Evolutionary conservation across 2,888 invertebrate species (phyloP).

Genomic region (Luperina testacea): DNA sequence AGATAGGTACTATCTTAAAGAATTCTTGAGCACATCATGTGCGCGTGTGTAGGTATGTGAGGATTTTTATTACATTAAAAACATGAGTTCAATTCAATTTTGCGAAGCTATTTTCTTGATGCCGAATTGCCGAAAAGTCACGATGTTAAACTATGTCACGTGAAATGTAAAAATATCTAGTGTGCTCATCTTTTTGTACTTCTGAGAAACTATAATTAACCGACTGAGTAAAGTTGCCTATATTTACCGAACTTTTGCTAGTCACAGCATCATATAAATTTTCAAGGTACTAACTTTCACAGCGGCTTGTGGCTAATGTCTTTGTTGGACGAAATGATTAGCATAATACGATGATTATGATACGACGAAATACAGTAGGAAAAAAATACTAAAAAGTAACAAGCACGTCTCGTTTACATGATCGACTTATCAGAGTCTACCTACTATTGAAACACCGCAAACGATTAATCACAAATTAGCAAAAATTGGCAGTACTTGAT

Average conservation of each 20-base stretch:
- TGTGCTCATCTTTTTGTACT: slow-evolving; percentile 50
- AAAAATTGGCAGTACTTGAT: slow-evolving; percentile 3
- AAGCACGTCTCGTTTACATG: neutral
- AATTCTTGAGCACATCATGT: neutral
- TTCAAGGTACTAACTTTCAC: slow-evolving; percentile 18
- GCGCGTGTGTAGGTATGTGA: neutral
- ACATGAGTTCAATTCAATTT: neutral
- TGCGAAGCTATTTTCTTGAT: neutral
- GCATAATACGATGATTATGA: neutral
- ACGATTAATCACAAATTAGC: slow-evolving; percentile 27
- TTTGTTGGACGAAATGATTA: slow-evolving; percentile 18
- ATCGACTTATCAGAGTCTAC: slow-evolving; percentile 6
- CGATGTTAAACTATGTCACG: slow-evolving; percentile 36
- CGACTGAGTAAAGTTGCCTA: slow-evolving; percentile 30
- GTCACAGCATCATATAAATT: slow-evolving; percentile 32
- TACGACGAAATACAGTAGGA: neutral
- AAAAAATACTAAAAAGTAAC: neutral
- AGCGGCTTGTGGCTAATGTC: neutral
- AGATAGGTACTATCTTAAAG: neutral
- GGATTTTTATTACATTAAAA: neutral
- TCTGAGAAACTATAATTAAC: slow-evolving; percentile 46
- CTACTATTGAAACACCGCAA: slow-evolving; percentile 9
- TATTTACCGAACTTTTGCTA: slow-evolving; percentile 46
- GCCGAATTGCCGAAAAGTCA: neutral
- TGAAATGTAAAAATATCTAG: slow-evolving; percentile 39